Evolutionary conservation across 2,113 vertebrate species (phyloP), one percentile per base, ranked within the genome.

Genomic region (Pagrus major): DNA sequence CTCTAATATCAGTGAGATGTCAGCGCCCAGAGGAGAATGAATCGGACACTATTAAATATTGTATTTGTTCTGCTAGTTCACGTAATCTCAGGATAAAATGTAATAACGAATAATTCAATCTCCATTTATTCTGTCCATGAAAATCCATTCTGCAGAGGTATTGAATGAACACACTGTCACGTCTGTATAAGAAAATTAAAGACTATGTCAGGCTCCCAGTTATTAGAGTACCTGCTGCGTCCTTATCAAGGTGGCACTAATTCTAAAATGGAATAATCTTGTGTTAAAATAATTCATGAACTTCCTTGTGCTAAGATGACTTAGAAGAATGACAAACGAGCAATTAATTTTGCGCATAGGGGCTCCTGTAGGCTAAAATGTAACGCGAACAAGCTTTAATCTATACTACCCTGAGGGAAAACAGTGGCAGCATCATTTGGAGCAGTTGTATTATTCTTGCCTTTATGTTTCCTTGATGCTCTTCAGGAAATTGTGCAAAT

Each of bases 51-150:
- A 78, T 89, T 89, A 73, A 89, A 84, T 81, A 84, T 71, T 76
- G 46, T 51, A 84, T 91, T 88, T 74, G 69, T 88, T 88, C 86
- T 84, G 75, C 80, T 76, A 16, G 56, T 83, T 89, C 55, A 74
- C 75, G 72, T 87, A 84, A 87, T 89, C 65, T 89, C 18, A 29
- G 68, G 56, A 88, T 80, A 80, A 89, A 89, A 79, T 76, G 49
- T 76, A 76, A 76, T 74, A 86, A 85, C 14, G 37, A 63, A 78
- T 86, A 69, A 85, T 89, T 88, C 56, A 61, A 78, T 87, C 71
- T 80, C 41, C 80, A 89, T 87, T 85, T 72, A 78, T 82, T 56
- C 56, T 54, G 9, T 27, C 61, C 52, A 51, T 85, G 71, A 89
- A 88, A 85, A 68, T 78, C 44, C 67, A 70, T 76, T 85, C 61